phyloP scores from a whole-genome alignment of 2,888 invertebrate genomes.

The Drosophila demipolita region DNA sequence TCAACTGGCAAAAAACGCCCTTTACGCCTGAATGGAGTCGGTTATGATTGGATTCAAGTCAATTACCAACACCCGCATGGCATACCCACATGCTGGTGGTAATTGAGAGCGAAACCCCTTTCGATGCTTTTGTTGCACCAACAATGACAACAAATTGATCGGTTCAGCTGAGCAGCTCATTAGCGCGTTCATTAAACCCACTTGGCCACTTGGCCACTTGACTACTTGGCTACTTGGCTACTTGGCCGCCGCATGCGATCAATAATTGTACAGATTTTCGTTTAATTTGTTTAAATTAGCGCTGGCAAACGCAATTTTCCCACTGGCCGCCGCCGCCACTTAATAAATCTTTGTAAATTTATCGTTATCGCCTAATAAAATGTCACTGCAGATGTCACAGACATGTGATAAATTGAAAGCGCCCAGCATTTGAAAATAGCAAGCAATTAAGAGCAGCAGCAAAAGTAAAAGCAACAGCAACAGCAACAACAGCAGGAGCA shows the following conservation, averaged over 20 bases:
- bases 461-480: not conserved
- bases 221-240: conserved; percentile 15
- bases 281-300: conserved; percentile 80
- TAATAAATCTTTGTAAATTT: conserved; percentile 81
- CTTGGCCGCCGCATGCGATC: conserved; percentile 55
- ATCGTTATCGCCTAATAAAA: conserved; percentile 81
- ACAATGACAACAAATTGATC: conserved; percentile 79
- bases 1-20: conserved; percentile 56
- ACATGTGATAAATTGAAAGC: conserved; percentile 77
- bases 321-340: conserved; percentile 55
- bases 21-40: conserved; percentile 40
- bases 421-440: conserved; percentile 79
- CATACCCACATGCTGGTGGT: conserved; percentile 52
- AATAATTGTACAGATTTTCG: conserved; percentile 72
- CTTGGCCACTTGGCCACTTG: conserved; percentile 22
- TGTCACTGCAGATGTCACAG: conserved; percentile 72
- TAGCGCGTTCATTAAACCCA: conserved; percentile 72
- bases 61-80: conserved; percentile 69
- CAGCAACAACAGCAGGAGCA: no score
- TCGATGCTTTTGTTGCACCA: conserved; percentile 60
- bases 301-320: conserved; percentile 57
- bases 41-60: conserved; percentile 64
- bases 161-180: conserved; percentile 57
- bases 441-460: conserved; percentile 72
- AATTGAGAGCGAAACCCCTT: conserved; percentile 29